Evolutionary conservation across 1,140 invertebrate genomes (phyloP), one percentile per base, ranked within the genome.

Genomic region (Holotrichia oblita): DNA sequence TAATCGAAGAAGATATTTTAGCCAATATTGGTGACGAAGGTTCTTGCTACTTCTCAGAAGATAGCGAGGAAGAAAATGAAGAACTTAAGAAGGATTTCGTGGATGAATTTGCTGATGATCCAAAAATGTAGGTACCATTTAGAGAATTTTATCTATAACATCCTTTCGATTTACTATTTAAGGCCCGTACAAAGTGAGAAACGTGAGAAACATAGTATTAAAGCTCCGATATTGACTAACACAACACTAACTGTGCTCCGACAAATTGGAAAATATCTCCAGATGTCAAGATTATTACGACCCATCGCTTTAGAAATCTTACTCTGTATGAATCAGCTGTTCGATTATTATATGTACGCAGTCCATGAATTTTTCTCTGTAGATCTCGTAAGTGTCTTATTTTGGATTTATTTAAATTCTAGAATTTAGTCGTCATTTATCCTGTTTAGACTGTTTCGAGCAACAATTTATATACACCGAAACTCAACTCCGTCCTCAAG

Each of bases 281-380:
- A 98, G 87, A 98, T 99, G 92, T 97, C 97, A 86, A 91, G 93
- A 84, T 90, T 98, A 73, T 89, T 99, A 24, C 93, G 95, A 78
- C 95, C 97, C 22, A 98, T 99, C 78, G 94, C 97, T 0, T 93
- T 95, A 83, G 95, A 98, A 87, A 96, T 99, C 6, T 92, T 98
- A 12, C 90, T 92, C 80, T 93, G 94, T 79, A 96, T 99, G 91
- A 94, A 95, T 82, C 96, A 99, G 84, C 89, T 99, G 72, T 98
- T 98, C 87, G 97, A 99, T 83, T 97, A 97, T 85, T 99, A 99
- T 87, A 92, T 98, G 64, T 97, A 95, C 86, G 91, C 95, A 0
- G 95, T 98, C 0, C 94, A 96, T 87, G 89, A 91, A n/a, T 97
- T 98, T 83, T 99, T 99, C 86, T 93, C 94, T 14, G 89, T 90